phyloP scores from a whole-genome alignment of 1,140 invertebrate species.

The Diabrotica undecimpunctata region DNA sequence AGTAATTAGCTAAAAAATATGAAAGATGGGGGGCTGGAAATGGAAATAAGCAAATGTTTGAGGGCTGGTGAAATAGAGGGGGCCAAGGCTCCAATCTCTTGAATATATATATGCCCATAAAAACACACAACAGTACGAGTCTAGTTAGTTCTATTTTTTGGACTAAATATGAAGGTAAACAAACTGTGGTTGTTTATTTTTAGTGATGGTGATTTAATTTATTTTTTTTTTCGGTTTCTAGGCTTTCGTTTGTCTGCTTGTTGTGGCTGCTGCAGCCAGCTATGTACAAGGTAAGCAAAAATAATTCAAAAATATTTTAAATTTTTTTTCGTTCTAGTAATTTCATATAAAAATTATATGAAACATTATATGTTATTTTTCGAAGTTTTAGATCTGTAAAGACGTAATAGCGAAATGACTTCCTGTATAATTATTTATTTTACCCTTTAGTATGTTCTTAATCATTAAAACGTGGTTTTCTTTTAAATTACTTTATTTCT shows the following conservation, averaged over 20 bases:
- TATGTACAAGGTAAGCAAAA: neutral
- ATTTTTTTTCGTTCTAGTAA: neutral
- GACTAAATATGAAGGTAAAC: constrained; percentile 2
- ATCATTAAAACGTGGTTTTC: too few species aligned
- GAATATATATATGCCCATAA: constrained; percentile 3
- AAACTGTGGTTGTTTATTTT: neutral
- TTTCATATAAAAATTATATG: too few species aligned
- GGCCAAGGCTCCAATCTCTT: neutral
- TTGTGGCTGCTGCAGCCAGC: neutral
- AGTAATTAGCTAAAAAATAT: neutral
- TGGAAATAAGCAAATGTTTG: constrained; percentile 1
- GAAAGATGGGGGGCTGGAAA: neutral
- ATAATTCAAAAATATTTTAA: neutral
- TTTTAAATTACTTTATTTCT: too few species aligned
- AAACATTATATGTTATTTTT: too few species aligned
- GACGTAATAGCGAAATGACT: too few species aligned
- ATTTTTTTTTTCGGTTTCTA: neutral
- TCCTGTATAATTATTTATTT: too few species aligned
- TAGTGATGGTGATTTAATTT: neutral
- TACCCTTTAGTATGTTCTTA: too few species aligned
- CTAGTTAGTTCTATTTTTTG: constrained; percentile 1
- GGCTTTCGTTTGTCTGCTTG: neutral
- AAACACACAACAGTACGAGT: neutral
- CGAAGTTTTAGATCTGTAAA: too few species aligned
- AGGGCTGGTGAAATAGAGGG: neutral